Evolutionary conservation across 2,113 vertebrate species (phyloP).

Genomic region (Campylorhamphus procurvoides): DNA sequence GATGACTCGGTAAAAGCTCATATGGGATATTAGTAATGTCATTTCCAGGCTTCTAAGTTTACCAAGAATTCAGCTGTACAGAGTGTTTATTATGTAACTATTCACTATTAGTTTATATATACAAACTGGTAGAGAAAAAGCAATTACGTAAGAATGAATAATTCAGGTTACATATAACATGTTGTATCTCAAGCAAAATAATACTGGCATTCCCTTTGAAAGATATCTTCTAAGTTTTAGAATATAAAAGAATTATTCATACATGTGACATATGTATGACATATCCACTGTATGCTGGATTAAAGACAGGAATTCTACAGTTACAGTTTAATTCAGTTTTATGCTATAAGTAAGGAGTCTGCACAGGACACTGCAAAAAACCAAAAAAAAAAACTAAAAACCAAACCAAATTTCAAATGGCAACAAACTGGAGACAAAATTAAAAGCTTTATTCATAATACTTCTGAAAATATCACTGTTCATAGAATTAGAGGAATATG

Average conservation of each 20-base stretch:
- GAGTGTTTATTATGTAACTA: not conserved
- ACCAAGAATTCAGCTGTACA: not conserved
- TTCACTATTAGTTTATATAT: not conserved
- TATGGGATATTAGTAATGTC: not conserved
- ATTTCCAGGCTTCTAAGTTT: not conserved
- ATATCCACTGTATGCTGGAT: not conserved
- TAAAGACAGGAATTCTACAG: not conserved
- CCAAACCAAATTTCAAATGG: not conserved
- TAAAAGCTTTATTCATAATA: not conserved
- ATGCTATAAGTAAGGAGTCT: not conserved
- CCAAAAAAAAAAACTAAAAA: too few relatives aligned
- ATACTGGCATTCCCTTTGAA: not conserved
- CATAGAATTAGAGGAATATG: not conserved
- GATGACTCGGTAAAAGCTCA: not conserved
- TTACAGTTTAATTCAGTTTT: not conserved
- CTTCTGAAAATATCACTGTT: not conserved
- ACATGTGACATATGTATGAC: not conserved
- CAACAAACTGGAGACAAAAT: not conserved
- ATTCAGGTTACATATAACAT: not conserved
- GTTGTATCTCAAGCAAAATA: not conserved
- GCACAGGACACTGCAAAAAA: not conserved
- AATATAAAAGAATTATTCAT: not conserved
- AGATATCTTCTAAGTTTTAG: not conserved
- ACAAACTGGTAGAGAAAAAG: not conserved
- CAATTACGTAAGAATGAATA: not conserved